A percentile compares a stretch with the other conserved stretches of the same genome.
phyloP scores from a whole-genome alignment of 2,888 invertebrate genomes.

The Flexamia atlantica region DNA sequence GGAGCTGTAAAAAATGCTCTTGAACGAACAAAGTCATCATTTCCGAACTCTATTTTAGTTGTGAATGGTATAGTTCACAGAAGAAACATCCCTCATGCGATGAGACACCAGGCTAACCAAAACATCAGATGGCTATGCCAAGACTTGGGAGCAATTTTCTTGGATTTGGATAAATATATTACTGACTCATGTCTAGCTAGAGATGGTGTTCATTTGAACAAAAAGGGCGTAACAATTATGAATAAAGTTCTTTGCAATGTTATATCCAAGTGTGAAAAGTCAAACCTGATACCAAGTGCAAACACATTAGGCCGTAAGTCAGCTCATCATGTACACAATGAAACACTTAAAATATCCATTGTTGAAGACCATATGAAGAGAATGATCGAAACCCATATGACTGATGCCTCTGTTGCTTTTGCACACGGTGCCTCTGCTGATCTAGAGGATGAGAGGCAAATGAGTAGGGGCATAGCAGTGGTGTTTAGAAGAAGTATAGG shows the following conservation, averaged over 20 bases:
- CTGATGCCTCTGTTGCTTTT: not conserved
- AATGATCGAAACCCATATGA: not conserved
- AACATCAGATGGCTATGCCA: not conserved
- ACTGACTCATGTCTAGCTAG: not conserved
- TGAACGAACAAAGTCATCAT: not conserved
- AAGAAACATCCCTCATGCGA: not conserved
- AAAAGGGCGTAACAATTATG: not conserved
- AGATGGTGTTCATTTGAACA: not conserved
- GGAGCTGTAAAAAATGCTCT: not conserved
- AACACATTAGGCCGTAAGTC: not conserved
- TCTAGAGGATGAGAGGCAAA: not conserved
- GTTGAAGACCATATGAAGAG: not conserved
- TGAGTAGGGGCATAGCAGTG: not conserved
- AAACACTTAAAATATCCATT: not conserved
- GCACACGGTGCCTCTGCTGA: slow-evolving; percentile 6
- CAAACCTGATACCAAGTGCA: not conserved
- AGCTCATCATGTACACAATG: not conserved
- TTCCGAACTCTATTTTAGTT: not conserved
- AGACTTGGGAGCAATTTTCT: not conserved
- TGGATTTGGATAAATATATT: not conserved
- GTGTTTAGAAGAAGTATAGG: not conserved
- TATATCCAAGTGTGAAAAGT: not conserved
- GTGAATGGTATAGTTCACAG: not conserved
- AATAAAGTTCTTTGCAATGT: not conserved
- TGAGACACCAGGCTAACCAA: not conserved